phyloP scores from a whole-genome alignment of 2,888 invertebrate genomes.

The Byasa hedistus region DNA sequence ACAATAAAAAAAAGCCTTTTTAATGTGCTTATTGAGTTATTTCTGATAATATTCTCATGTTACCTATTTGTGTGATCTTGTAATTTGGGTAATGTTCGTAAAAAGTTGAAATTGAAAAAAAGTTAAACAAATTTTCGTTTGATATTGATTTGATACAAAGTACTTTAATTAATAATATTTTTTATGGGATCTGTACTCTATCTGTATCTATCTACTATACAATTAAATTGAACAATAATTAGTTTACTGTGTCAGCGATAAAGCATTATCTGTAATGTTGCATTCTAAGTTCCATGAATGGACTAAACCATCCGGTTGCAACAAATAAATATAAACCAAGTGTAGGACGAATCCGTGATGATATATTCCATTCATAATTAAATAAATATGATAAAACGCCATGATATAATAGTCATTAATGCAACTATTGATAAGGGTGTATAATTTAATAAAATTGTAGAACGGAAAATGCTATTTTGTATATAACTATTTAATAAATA shows the following conservation, averaged over 20 bases:
- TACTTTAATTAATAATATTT: not conserved
- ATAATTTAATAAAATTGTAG: not conserved
- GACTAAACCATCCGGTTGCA: constrained; percentile 29
- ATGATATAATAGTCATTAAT: constrained; percentile 10
- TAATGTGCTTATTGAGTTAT: constrained; percentile 26
- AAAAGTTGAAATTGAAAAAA: not conserved
- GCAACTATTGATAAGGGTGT: constrained; percentile 5
- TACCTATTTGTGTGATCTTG: constrained; percentile 14
- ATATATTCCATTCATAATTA: constrained; percentile 28
- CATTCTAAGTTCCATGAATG: constrained; percentile 39
- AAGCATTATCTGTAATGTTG: constrained; percentile 36
- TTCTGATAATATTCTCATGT: constrained; percentile 29
- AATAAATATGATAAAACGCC: constrained; percentile 29
- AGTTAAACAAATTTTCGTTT: no score
- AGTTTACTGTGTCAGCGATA: constrained; percentile 40
- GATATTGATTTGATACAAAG: not conserved
- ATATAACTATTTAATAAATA: not conserved
- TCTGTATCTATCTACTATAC: no score
- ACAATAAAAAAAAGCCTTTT: constrained; percentile 38
- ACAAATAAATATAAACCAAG: constrained; percentile 27
- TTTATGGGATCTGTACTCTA: no score
- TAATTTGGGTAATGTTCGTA: constrained; percentile 5
- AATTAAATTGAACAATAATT: constrained; percentile 34
- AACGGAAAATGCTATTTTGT: not conserved
- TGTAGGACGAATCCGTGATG: constrained; percentile 29